phyloP scores from a whole-genome alignment of 2,113 vertebrate genomes.

The Gymnobelideus leadbeateri region DNA sequence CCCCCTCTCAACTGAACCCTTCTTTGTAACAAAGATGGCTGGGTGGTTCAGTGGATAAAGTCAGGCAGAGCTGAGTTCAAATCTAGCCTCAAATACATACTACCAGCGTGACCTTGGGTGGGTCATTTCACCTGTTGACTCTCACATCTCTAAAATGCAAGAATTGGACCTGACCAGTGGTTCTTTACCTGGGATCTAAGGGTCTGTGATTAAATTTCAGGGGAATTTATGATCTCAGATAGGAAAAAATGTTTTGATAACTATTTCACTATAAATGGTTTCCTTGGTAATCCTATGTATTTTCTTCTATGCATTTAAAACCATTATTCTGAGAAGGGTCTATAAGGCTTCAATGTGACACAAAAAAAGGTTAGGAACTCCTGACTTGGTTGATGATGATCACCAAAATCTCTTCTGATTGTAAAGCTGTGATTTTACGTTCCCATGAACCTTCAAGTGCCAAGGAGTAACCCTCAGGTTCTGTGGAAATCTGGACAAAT shows the following conservation, averaged over 20 bases:
- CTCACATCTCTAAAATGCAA: background rate
- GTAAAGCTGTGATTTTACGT: background rate
- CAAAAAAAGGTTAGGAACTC: background rate
- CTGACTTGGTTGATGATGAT: background rate
- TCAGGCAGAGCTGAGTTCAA: background rate
- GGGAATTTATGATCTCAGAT: background rate
- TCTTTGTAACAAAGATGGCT: background rate
- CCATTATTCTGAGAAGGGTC: background rate
- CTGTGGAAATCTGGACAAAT: background rate
- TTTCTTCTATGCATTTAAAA: background rate
- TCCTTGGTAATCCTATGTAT: background rate
- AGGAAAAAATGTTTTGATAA: background rate
- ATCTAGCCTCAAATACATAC: background rate
- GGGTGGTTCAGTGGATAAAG: background rate
- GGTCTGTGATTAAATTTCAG: background rate
- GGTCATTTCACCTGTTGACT: background rate
- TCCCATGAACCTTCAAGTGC: background rate
- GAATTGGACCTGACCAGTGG: background rate
- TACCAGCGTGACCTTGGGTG: background rate
- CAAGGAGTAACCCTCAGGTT: background rate
- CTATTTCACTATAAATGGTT: background rate
- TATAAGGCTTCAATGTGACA: background rate
- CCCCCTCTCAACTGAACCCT: background rate
- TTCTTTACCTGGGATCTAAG: background rate
- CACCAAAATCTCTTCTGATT: background rate